phyloP scores from a whole-genome alignment of 2,888 invertebrate genomes.

The Druceiella hillmani region DNA sequence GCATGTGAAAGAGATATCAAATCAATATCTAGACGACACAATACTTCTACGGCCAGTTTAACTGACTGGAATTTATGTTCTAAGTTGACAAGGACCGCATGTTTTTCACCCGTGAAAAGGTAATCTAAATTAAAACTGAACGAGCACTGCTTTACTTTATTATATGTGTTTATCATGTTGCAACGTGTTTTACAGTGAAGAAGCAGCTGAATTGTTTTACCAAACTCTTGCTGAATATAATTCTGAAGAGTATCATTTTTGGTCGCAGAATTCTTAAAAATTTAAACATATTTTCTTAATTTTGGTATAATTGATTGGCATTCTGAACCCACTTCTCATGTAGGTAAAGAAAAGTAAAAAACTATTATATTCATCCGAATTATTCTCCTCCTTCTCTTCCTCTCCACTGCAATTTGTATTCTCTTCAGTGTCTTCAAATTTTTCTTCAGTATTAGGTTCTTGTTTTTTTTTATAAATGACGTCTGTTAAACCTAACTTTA shows the following conservation, averaged over 20 bases:
- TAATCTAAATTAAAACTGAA: conserved; percentile 3
- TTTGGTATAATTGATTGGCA: background rate
- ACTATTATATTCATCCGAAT: conserved; percentile 3
- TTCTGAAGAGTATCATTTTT: too few species aligned
- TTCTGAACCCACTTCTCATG: conserved; percentile 1
- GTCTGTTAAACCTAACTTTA: too few species aligned
- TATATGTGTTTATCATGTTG: conserved; percentile 4
- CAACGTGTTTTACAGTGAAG: conserved; percentile 4
- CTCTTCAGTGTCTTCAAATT: conserved; percentile 4
- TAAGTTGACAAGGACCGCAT: conserved; percentile 2
- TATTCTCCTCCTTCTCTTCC: conserved; percentile 5
- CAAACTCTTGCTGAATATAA: too few species aligned
- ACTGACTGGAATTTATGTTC: conserved; percentile 5
- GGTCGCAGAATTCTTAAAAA: too few species aligned
- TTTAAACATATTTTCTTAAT: too few species aligned
- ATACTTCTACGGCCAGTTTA: too few species aligned
- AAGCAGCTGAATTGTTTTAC: conserved; percentile 5
- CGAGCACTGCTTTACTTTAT: conserved; percentile 5
- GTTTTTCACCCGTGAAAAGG: conserved; percentile 5
- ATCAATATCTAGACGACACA: too few species aligned
- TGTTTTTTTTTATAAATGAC: too few species aligned
- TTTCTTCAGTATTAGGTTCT: conserved; percentile 1
- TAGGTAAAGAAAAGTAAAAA: background rate
- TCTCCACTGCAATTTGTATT: conserved; percentile 3
- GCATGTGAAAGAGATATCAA: too few species aligned